Conservation (phyloP, 2,888 invertebrate genomes). For the Xestia c-nigrum region DNA sequence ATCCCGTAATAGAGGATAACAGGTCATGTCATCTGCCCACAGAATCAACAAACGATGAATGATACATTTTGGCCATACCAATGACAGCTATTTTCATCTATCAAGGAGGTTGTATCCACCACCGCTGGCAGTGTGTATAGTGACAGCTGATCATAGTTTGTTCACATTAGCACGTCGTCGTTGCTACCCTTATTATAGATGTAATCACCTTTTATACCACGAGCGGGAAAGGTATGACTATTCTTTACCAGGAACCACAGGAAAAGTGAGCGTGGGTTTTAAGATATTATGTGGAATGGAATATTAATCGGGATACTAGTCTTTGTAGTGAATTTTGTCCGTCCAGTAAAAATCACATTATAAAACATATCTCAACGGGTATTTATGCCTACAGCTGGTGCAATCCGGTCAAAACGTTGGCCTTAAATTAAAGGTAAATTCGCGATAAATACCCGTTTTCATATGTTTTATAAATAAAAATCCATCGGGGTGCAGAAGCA, state of each 20-base stretch:
- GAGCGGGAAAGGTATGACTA: slow-evolving; percentile 5
- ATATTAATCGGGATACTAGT: not conserved
- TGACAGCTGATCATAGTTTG: slow-evolving; percentile 9
- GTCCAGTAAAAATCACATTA: too few species aligned
- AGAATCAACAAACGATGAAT: not conserved
- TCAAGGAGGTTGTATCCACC: slow-evolving; percentile 5
- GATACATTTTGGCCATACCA: not conserved
- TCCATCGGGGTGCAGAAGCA: not conserved
- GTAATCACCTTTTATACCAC: slow-evolving; percentile 5
- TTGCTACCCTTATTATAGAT: slow-evolving; percentile 24
- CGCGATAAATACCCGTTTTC: too few species aligned
- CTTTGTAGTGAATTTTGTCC: not conserved
- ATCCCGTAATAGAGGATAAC: not conserved
- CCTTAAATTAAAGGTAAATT: too few species aligned
- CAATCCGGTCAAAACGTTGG: too few species aligned
- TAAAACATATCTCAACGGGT: too few species aligned
- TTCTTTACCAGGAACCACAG: slow-evolving; percentile 5
- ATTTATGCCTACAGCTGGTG: too few species aligned
- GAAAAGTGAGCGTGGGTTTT: not conserved
- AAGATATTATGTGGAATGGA: not conserved
- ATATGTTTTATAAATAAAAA: too few species aligned
- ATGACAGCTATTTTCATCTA: slow-evolving; percentile 9
- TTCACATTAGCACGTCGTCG: slow-evolving; percentile 8
- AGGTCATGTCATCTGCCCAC: not conserved
- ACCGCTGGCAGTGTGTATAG: not conserved